These are phyloP conservation scores for Acridotheres tristis DNA, from an alignment of 2,797 vertebrate species.

Conservation along the genomic window DNA sequence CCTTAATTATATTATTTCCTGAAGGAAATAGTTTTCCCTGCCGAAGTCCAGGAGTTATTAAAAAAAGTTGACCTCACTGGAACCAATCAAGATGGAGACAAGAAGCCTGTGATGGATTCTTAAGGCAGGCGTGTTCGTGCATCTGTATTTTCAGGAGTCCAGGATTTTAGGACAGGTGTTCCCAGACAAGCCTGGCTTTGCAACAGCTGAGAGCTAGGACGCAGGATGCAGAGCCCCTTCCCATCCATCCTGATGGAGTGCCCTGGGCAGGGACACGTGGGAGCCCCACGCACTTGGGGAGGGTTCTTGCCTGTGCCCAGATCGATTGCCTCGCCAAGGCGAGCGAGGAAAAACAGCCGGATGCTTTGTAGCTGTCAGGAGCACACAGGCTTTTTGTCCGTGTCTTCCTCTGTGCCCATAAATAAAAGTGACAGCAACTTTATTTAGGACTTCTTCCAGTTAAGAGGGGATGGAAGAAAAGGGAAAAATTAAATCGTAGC, in stretches of 20 bases:
- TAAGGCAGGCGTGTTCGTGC: background rate
- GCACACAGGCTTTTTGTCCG: constrained; percentile 18
- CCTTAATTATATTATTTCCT: constrained; percentile 68
- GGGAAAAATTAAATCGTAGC: constrained; percentile 16
- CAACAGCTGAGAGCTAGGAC: background rate
- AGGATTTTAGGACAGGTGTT: constrained; percentile 39
- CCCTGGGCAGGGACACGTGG: background rate
- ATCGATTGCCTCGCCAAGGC: background rate
- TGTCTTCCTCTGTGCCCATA: constrained; percentile 11
- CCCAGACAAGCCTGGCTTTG: background rate
- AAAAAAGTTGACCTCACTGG: constrained; percentile 69
- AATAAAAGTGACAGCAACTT: constrained; percentile 61
- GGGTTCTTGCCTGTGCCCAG: background rate
- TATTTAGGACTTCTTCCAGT: constrained; percentile 64
- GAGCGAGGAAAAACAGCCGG: background rate
- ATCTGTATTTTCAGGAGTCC: background rate
- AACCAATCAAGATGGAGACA: constrained; percentile 65
- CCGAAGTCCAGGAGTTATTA: constrained; percentile 66
- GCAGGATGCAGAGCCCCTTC: background rate
- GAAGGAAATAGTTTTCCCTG: constrained; percentile 67
- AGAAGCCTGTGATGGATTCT: constrained; percentile 51
- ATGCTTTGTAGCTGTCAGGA: constrained; percentile 47
- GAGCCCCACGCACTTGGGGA: fast-evolving
- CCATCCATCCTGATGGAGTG: background rate
- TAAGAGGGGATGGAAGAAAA: constrained; percentile 21